These are phyloP conservation scores for Myrmecobius fasciatus DNA, from an alignment of 2,113 vertebrate genomes.

Conservation along the genomic window DNA sequence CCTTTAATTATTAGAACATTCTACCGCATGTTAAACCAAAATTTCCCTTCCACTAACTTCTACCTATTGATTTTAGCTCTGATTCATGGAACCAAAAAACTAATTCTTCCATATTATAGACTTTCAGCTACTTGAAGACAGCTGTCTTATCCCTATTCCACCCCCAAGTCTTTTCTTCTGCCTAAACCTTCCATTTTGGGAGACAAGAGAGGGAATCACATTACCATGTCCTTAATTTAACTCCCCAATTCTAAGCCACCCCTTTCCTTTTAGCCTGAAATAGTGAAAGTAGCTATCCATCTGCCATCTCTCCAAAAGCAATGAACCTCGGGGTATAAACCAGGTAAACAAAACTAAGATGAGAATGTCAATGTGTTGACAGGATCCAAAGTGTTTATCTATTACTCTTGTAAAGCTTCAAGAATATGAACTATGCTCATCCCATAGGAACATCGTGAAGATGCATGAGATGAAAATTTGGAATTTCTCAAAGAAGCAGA, in stretches of 20 bases:
- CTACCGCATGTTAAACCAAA: not conserved
- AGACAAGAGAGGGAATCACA: not conserved
- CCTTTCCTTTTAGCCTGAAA: not conserved
- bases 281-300: not conserved
- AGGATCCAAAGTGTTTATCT: not conserved
- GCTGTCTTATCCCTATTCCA: not conserved
- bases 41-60: not conserved
- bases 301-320: not conserved
- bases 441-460: not conserved
- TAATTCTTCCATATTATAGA: not conserved
- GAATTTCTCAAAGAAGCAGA: not conserved
- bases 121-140: not conserved
- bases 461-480: not conserved
- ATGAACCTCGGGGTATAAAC: not conserved
- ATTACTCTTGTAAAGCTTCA: conserved; percentile 39
- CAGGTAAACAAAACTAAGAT: not conserved
- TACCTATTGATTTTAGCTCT: not conserved
- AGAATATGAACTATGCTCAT: not conserved
- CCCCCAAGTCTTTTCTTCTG: not conserved
- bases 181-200: not conserved
- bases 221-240: not conserved
- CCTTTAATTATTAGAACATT: not conserved
- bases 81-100: not conserved
- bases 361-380: not conserved
- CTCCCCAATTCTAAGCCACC: not conserved